phyloP scores from a whole-genome alignment of 1,140 invertebrate species.

The Zaprionus davidi region DNA sequence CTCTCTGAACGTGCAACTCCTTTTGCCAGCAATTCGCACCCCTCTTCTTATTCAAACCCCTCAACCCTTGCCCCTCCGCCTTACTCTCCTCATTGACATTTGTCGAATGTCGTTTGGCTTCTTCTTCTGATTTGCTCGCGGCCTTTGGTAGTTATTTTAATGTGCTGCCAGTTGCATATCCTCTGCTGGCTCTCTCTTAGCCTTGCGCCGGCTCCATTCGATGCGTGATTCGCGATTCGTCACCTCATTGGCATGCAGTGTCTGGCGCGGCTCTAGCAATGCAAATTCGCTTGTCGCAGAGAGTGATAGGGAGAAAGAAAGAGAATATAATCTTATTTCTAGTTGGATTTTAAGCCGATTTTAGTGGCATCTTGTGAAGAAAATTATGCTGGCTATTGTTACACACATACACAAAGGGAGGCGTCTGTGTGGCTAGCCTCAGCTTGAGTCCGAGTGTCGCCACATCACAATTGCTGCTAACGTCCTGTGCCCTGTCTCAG shows the following conservation, averaged over 20 bases:
- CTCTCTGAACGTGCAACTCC: constrained; percentile 53
- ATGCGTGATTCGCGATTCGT: constrained; percentile 17
- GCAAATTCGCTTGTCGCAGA: constrained; percentile 61
- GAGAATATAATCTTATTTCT: neutral
- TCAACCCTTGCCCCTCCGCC: neutral
- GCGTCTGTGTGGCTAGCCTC: constrained; percentile 42
- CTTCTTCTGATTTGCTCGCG: constrained; percentile 51
- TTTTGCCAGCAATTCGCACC: neutral
- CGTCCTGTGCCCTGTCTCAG: neutral
- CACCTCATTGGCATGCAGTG: constrained; percentile 71
- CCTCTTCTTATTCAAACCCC: constrained; percentile 11
- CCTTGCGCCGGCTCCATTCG: constrained; percentile 17
- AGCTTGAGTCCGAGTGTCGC: constrained; percentile 43
- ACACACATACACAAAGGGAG: neutral
- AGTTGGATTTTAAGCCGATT: no score
- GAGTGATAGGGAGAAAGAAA: neutral
- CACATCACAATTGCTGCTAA: constrained; percentile 36
- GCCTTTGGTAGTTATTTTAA: constrained; percentile 70
- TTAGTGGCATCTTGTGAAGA: neutral
- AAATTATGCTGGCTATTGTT: neutral
- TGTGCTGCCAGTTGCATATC: constrained; percentile 69
- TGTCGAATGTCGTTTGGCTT: constrained; percentile 49
- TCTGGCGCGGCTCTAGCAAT: constrained; percentile 46
- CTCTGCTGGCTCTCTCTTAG: constrained; percentile 11
- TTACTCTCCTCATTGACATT: constrained; percentile 63